Base-by-base conservation (phyloP, 2,888 invertebrate genomes). In the Drosophila percnosoma region DNA sequence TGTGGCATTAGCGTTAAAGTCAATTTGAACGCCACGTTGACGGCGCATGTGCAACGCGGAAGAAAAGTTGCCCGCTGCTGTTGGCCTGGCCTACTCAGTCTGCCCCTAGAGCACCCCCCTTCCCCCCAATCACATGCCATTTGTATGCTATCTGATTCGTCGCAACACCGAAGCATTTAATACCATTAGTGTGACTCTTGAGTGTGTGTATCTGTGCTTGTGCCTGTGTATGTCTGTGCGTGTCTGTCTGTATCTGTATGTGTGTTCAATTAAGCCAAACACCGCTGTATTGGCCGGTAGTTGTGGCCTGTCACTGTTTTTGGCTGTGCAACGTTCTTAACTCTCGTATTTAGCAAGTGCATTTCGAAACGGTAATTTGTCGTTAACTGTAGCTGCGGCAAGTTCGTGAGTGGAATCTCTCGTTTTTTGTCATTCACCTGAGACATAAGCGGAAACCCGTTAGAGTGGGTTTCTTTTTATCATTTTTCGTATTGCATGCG, bases 401-500 rank as follows among this genome's bases (percentile, higher is more conserved):
- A 64, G 82, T 87, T 87, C 90, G 87, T 87, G 90, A 78, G 80
- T 80, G 53, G 90, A 87, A 90, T 87, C 88, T 78, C 87, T 89
- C 31, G 75, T 72, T 60, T 49, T 15, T 54, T 49, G 24, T 61
- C 57, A 53, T 57, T 49, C 24, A 36, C 33, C 27, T 27, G 33
- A 18, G 31, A 38, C 31, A 24, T 6, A 24, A 34, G 40, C 18
- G 24, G 60, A 67, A 72, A 69, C 31, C 86, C 90, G 90, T 88
- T 85, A 88, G 72, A 82, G 68, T 73, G 70, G 61, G 38, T 60
- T 69, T 42, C 27, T 13, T 40, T 13, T 21, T 45, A 55, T 8
- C 42, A 27, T 31, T 68, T 52, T 57, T 42, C 70, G 49, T 55
- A 80, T 58, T 75, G 53, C 24, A 11, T 27, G 21, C 27, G 31